phyloP scores from a whole-genome alignment of 2,797 vertebrate species.

The Trachops cirrhosus region DNA sequence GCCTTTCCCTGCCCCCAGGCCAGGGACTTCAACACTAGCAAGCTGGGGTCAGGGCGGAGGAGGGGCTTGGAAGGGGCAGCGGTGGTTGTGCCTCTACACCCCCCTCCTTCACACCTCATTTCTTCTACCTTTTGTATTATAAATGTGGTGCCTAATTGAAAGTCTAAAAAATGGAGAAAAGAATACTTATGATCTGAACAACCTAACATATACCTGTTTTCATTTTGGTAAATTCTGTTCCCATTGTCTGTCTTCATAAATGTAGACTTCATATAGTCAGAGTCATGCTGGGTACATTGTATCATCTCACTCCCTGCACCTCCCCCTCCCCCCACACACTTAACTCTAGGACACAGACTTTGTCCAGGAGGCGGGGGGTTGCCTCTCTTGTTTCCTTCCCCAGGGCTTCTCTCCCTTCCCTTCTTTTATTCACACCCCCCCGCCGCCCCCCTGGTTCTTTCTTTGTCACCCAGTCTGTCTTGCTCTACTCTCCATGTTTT shows the following conservation, averaged over 20 bases:
- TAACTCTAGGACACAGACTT: neutral
- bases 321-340: no score
- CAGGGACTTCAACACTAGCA: accelerated
- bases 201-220: neutral
- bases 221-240: neutral
- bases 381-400: neutral
- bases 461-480: neutral
- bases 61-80: neutral
- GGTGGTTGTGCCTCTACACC: no score
- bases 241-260: neutral
- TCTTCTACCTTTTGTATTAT: neutral
- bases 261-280: neutral
- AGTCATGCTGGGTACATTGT: accelerated
- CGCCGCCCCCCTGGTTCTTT: neutral
- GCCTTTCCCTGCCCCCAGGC: neutral
- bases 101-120: no score
- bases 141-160: neutral
- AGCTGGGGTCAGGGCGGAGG: accelerated
- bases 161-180: neutral
- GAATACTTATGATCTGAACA: neutral
- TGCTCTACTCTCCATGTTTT: neutral
- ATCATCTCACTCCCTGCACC: no score
- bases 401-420: neutral
- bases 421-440: neutral
- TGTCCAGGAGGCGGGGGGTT: neutral